Evolutionary conservation across 2,113 vertebrate genomes (phyloP), one percentile per base, ranked within the genome.

Genomic region (Oryzias celebensis): DNA sequence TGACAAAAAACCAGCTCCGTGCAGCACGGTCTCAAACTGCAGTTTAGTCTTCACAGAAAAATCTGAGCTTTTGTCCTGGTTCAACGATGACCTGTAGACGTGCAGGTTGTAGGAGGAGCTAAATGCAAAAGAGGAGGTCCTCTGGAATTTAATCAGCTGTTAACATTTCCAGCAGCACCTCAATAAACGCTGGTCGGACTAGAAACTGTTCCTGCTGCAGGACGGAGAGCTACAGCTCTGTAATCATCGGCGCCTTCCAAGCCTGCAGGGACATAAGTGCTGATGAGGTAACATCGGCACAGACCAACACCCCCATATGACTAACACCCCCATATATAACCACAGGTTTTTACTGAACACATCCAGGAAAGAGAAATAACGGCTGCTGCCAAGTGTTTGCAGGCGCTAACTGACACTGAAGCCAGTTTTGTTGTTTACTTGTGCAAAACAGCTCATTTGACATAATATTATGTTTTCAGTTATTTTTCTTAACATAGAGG

Each of bases 1-100:
- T 79, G 72, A 84, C 82, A 83, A 74, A 76, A 84, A 85, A 89
- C 74, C 77, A 80, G 73, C 68, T 78, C 70, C 80, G 83, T 77
- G 79, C 77, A 73, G 71, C 48, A 61, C 45, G 41, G 66, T 70
- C 71, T 78, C 78, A 75, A 84, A 78, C 82, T 83, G 71, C 51
- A 20, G 81, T 87, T 80, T 79, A 79, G 80, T 81, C 77, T 62
- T 23, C 73, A 61, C 62, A 70, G 41, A 65, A 75, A 75, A 72
- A 78, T 69, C 55, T 68, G 68, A 62, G 52, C 58, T 51, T 77
- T 80, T 74, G 62, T 83, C 68, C 62, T 57, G 71, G 52, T 84
- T 82, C 71, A 71, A 65, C 75, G 71, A 75, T 80, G 66, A 81
- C 65, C 68, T 64, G 31, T 54, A 43, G 75, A 59, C 48, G 43